Conservation (phyloP, 2,113 vertebrate genomes). For the Epinephelus fuscoguttatus region DNA sequence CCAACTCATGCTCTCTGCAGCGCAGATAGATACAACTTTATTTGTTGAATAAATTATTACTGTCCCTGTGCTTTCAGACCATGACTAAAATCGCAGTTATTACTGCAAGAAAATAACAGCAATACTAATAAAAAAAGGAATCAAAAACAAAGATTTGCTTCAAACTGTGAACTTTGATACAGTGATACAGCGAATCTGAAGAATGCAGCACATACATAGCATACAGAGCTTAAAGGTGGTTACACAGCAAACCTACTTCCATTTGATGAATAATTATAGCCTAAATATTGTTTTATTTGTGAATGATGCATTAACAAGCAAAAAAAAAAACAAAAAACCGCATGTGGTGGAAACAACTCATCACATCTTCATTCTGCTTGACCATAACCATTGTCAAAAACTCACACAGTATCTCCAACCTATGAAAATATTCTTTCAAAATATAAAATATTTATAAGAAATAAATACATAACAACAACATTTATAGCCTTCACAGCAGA, state of each 20-base stretch:
- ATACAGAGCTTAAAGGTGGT: neutral
- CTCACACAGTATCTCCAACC: constrained; percentile 9
- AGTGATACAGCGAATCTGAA: constrained; percentile 19
- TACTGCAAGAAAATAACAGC: neutral
- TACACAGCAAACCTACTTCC: neutral
- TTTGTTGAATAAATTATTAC: too few species aligned
- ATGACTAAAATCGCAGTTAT: neutral
- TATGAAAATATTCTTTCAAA: constrained; percentile 51
- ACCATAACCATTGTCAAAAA: neutral
- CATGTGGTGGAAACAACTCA: neutral
- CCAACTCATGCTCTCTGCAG: neutral
- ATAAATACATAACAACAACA: constrained; percentile 62
- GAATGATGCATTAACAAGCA: constrained; percentile 5
- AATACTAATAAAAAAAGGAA: neutral
- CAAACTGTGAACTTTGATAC: constrained; percentile 32
- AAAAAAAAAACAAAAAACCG: too few species aligned
- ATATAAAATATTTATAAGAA: constrained; percentile 61
- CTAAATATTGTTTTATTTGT: neutral
- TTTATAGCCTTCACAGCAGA: constrained; percentile 34
- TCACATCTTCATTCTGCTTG: constrained; percentile 24
- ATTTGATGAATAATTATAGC: neutral
- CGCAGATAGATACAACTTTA: too few species aligned
- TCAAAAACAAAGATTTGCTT: constrained; percentile 15
- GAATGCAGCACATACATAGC: neutral
- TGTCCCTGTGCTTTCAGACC: too few species aligned